Evolutionary conservation across 2,888 invertebrate genomes (phyloP).

Genomic region (Spodoptera exigua): DNA sequence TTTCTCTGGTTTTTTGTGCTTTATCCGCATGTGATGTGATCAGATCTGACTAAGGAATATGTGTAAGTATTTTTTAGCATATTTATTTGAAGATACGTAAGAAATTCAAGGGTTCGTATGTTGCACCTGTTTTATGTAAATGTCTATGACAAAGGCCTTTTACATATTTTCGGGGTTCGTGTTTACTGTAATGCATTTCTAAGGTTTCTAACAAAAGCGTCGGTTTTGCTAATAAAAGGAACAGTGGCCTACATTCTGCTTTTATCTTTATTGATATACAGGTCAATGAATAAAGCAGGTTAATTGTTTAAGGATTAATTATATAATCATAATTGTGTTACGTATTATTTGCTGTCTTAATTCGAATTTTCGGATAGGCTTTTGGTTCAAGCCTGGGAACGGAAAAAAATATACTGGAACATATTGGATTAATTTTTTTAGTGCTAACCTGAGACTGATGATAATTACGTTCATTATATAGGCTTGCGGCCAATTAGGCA

Average conservation of each 20-base stretch:
- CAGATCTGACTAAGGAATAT: constrained; percentile 44
- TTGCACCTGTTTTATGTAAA: background rate
- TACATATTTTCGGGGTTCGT: constrained; percentile 23
- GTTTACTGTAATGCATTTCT: constrained; percentile 39
- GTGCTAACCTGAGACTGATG: too few relatives aligned
- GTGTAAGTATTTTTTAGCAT: constrained; percentile 54
- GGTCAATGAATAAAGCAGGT: too few relatives aligned
- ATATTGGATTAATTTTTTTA: too few relatives aligned
- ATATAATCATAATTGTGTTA: too few relatives aligned
- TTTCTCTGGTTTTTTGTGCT: constrained; percentile 53
- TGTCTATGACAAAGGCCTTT: constrained; percentile 19
- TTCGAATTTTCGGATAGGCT: too few relatives aligned
- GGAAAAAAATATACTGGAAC: too few relatives aligned
- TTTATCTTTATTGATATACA: background rate
- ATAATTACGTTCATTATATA: too few relatives aligned
- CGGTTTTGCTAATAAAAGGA: too few relatives aligned
- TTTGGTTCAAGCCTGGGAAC: too few relatives aligned
- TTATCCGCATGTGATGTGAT: constrained; percentile 54
- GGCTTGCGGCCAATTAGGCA: too few relatives aligned
- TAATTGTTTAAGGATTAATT: too few relatives aligned
- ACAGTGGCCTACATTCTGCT: background rate
- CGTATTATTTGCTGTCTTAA: too few relatives aligned
- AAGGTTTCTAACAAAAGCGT: constrained; percentile 7
- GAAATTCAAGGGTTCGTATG: background rate
- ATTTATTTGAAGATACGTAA: background rate